These are phyloP conservation scores for Asobara japonica DNA, from an alignment of 1,140 invertebrate genomes.

Conservation along the genomic window DNA sequence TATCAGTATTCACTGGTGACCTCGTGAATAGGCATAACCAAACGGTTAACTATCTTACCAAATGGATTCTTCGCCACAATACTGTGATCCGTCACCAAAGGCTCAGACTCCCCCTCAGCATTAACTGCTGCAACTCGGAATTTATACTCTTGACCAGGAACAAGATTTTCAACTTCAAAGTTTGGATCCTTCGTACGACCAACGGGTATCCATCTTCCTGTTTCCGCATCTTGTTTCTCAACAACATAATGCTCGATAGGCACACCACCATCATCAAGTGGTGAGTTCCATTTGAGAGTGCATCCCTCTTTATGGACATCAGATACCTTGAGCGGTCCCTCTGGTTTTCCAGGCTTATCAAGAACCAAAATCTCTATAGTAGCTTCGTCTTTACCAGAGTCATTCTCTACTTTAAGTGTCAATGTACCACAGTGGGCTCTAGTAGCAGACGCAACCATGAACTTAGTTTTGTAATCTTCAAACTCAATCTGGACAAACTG, in stretches of 20 bases:
- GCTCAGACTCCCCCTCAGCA: constrained; percentile 93
- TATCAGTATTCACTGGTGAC: not conserved
- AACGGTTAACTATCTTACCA: constrained; percentile 69
- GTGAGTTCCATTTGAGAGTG: constrained; percentile 93
- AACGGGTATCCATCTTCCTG: constrained; percentile 85
- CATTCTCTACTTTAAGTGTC: constrained; percentile 90
- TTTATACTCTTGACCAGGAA: constrained; percentile 94
- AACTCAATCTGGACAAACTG: constrained; percentile 81
- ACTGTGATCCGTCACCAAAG: constrained; percentile 85
- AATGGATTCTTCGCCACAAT: constrained; percentile 98
- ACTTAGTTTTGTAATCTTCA: constrained; percentile 88
- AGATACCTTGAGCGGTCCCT: constrained; percentile 90
- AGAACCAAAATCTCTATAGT: constrained; percentile 88
- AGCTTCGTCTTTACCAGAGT: constrained; percentile 89
- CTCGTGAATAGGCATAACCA: too few species aligned
- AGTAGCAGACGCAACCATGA: constrained; percentile 78
- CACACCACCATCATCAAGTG: constrained; percentile 89
- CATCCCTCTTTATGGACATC: constrained; percentile 95
- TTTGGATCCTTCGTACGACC: constrained; percentile 84
- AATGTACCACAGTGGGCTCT: constrained; percentile 87
- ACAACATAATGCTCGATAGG: constrained; percentile 93
- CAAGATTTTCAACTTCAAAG: constrained; percentile 84
- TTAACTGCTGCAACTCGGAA: constrained; percentile 97
- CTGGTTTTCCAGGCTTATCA: constrained; percentile 88
- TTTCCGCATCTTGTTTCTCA: constrained; percentile 89